phyloP scores from a whole-genome alignment of 2,888 invertebrate genomes.

The Rhimphoctona megacephalus region DNA sequence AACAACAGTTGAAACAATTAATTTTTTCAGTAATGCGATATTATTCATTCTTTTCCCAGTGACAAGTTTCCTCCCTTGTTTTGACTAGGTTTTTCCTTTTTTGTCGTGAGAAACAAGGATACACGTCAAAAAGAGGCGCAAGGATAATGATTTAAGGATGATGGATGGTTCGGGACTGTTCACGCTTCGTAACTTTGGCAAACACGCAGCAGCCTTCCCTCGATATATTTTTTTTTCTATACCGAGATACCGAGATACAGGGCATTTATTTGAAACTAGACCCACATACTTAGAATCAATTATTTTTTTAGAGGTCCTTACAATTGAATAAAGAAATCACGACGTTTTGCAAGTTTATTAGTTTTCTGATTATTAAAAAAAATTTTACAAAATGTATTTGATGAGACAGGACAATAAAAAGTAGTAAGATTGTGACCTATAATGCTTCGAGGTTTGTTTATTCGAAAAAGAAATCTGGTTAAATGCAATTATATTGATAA shows the following conservation, averaged over 20 bases:
- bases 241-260: neutral
- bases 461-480: neutral
- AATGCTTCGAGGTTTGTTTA: no score
- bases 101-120: conserved; percentile 27
- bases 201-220: neutral
- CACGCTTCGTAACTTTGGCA: conserved; percentile 18
- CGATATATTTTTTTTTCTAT: neutral
- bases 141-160: conserved; percentile 10
- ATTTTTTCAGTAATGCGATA: neutral
- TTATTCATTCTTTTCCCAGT: neutral
- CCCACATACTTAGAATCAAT: neutral
- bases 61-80: conserved; percentile 3
- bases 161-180: conserved; percentile 8
- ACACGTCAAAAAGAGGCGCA: neutral
- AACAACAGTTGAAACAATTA: neutral
- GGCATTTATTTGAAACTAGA: neutral
- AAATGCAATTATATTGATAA: neutral
- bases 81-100: conserved; percentile 7
- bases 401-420: neutral
- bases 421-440: no score
- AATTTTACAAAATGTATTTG: no score
- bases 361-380: neutral
- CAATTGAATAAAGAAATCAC: neutral
- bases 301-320: neutral
- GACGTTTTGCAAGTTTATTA: neutral